These are phyloP conservation scores for Cyanoderma ruficeps DNA, from an alignment of 2,113 vertebrate genomes.

Conservation along the genomic window DNA sequence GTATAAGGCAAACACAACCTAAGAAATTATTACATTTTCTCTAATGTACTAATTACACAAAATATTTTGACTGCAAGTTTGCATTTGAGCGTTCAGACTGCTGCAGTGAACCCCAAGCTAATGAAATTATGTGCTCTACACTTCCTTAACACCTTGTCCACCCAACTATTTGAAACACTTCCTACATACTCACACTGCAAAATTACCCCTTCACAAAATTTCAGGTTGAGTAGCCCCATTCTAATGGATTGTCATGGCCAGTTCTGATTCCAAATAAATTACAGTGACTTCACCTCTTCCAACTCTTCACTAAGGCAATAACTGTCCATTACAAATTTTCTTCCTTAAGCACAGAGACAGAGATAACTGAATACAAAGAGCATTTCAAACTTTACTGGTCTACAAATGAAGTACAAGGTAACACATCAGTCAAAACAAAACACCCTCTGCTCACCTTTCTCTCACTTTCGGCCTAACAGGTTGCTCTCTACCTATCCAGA, in stretches of 20 bases:
- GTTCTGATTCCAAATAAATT: neutral
- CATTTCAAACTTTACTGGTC: neutral
- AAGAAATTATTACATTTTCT: neutral
- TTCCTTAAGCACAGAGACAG: neutral
- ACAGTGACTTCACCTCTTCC: neutral
- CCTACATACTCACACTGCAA: neutral
- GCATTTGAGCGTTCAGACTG: neutral
- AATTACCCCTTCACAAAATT: neutral
- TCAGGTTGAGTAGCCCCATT: neutral
- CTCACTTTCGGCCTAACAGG: neutral
- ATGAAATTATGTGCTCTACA: neutral
- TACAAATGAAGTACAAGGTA: neutral
- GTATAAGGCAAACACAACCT: rapidly evolving
- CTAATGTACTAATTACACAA: neutral
- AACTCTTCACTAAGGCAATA: neutral
- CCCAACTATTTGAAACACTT: neutral
- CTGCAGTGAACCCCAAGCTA: neutral
- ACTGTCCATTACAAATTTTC: neutral
- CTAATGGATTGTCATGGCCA: neutral
- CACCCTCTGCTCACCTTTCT: neutral
- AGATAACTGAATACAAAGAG: neutral
- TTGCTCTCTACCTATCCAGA: neutral
- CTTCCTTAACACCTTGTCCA: neutral
- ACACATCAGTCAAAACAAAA: neutral
- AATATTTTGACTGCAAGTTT: neutral